Evolutionary conservation across 2,888 invertebrate species (phyloP), one percentile per base, ranked within the genome.

Genomic region (Dynastes grantii): DNA sequence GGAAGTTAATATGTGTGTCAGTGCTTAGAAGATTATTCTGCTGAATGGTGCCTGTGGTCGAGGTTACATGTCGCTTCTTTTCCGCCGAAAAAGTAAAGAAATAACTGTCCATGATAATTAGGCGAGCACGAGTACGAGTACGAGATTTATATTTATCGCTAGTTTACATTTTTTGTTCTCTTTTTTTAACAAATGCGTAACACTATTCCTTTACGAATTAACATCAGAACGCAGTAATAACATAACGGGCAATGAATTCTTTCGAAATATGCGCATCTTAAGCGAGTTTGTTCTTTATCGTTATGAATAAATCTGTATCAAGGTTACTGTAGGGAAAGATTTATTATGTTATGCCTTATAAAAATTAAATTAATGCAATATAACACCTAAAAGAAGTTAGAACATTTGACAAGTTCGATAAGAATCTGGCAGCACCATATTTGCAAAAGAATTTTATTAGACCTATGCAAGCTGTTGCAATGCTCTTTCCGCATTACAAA

Each of bases 71-170:
- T 73, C 40, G 32, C 73, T 73, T 73, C 73, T 73, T 58, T 45
- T 53, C 32, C 29, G 3, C 16, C 55, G 40, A 40, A 58, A 73
- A 58, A 53, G 32, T 8, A 40, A 73, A 22, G 58, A 73, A 58
- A 37, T 73, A 73, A 73, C 73, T 58, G 73, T 73, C 73, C 22
- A 73, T 73, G 73, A 58, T 73, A 73, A 73, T 73, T 73, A 73
- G 73, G 16, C 32, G 58, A 73, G 58, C 58, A 40, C 55, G 16
- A 16, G 16, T 16, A 16, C 32, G 27, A 73, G 73, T 73, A 73
- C 37, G 73, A 58, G 29, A 58, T 73, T 73, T 73, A 16, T 71
- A 58, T 73, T 58, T 73, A 73, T 73, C 58, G 9, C 67, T 64
- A 37, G n/a, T 64, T 49, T 45, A 67, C 13, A 8, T 67, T 67